These are phyloP conservation scores for Aspidiotus destructor DNA, from an alignment of 2,888 invertebrate species.

Conservation along the genomic window DNA sequence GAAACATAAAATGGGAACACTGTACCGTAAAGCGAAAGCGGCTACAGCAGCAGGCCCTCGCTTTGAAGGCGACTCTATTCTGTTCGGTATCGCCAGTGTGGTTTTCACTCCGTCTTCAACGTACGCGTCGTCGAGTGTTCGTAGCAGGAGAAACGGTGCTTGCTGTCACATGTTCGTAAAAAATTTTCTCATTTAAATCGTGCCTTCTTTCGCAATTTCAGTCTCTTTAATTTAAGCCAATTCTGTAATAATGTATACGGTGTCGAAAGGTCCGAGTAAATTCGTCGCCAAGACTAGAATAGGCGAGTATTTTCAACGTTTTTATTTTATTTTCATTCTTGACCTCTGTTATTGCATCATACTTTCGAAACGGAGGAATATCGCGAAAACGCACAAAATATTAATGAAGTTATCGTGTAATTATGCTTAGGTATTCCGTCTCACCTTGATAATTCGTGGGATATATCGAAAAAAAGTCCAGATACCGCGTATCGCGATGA, in stretches of 20 bases:
- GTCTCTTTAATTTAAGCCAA: too few relatives aligned
- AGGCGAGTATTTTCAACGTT: conserved; percentile 33
- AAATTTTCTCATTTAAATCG: too few relatives aligned
- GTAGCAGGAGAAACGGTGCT: too few relatives aligned
- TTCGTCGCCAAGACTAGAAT: conserved; percentile 32
- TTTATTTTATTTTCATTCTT: conserved; percentile 9
- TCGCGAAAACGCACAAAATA: background rate
- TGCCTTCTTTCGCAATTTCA: too few relatives aligned
- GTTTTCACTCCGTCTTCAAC: too few relatives aligned
- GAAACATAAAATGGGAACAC: too few relatives aligned
- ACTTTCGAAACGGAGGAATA: background rate
- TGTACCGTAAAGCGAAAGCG: too few relatives aligned
- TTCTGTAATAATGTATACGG: conserved; percentile 29
- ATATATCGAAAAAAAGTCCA: background rate
- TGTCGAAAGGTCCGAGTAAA: conserved; percentile 33
- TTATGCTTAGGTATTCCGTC: conserved; percentile 19
- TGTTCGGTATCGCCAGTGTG: too few relatives aligned
- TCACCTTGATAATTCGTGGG: conserved; percentile 24
- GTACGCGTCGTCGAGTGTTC: too few relatives aligned
- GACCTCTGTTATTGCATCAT: conserved; percentile 31
- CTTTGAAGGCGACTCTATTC: too few relatives aligned
- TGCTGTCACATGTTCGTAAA: too few relatives aligned
- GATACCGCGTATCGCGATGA: conserved; percentile 10
- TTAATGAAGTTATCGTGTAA: background rate
- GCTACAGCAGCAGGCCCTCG: too few relatives aligned